Evolutionary conservation across 2,888 invertebrate genomes (phyloP).

Genomic region (Carterocephalus palaemon): DNA sequence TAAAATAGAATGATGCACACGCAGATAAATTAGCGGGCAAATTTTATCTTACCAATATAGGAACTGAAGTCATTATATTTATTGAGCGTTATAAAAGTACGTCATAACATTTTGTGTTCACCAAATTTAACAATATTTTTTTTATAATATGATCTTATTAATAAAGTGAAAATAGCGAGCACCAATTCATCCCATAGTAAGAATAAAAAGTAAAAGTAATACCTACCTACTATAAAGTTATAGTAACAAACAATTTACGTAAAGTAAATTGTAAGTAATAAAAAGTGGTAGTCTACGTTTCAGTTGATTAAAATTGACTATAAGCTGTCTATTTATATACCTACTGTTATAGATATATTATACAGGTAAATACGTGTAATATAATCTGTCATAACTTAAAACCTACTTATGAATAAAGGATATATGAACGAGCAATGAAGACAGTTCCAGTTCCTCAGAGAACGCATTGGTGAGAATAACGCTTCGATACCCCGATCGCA

Average conservation of each 20-base stretch:
- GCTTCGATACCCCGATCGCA: slow-evolving; percentile 93
- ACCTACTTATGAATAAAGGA: slow-evolving; percentile 36
- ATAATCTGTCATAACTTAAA: not conserved
- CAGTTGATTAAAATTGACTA: slow-evolving; percentile 14
- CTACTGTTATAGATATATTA: too few relatives aligned
- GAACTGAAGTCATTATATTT: slow-evolving; percentile 7
- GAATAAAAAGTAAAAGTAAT: too few relatives aligned
- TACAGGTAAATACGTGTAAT: too few relatives aligned
- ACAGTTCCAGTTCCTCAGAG: slow-evolving; percentile 95
- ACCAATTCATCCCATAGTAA: too few relatives aligned
- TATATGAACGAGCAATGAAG: slow-evolving; percentile 89
- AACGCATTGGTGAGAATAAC: slow-evolving; percentile 93
- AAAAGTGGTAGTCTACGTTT: too few relatives aligned
- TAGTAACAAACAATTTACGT: not conserved
- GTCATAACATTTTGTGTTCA: not conserved
- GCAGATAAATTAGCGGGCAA: not conserved
- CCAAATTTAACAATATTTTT: too few relatives aligned
- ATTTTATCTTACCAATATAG: slow-evolving; percentile 11
- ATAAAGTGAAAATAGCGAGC: not conserved
- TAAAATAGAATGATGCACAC: too few relatives aligned
- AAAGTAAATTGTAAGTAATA: slow-evolving; percentile 1
- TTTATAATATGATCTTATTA: not conserved
- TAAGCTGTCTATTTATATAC: not conserved
- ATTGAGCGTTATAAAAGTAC: not conserved
- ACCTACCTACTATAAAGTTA: too few relatives aligned